A percentile compares a stretch with the other conserved stretches of the same genome.
Conservation (phyloP, 1,140 invertebrate genomes). For the Tetranychus urticae region DNA sequence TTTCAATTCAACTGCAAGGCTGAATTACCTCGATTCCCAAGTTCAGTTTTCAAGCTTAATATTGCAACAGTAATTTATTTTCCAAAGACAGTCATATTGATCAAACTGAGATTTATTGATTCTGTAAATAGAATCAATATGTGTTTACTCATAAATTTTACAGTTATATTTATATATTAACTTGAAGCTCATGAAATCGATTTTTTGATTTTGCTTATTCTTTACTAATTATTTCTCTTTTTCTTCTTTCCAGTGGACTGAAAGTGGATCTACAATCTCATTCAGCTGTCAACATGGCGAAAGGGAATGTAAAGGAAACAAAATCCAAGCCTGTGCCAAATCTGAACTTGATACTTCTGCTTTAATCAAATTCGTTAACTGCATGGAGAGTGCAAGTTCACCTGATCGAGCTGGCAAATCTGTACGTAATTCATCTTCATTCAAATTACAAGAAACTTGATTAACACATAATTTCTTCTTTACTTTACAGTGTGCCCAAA, state of each 20-base stretch:
- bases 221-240: background rate
- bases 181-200: background rate
- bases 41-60: no score
- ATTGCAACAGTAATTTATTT: no score
- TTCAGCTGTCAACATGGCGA: slow-evolving; percentile 4
- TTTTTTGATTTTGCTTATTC: background rate
- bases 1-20: no score
- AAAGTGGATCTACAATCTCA: background rate
- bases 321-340: slow-evolving; percentile 12
- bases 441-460: background rate
- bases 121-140: no score
- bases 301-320: slow-evolving; percentile 16
- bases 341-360: background rate
- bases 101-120: no score
- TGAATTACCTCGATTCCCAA: no score
- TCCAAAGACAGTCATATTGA: no score
- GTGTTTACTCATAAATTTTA: no score
- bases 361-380: background rate
- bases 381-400: background rate
- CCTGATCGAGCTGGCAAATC: background rate
- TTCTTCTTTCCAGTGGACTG: background rate
- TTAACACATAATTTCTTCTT: background rate
- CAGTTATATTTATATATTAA: no score
- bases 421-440: background rate
- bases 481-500: background rate